Evolutionary conservation across 2,113 vertebrate genomes (phyloP).

Genomic region (Papio anubis): DNA sequence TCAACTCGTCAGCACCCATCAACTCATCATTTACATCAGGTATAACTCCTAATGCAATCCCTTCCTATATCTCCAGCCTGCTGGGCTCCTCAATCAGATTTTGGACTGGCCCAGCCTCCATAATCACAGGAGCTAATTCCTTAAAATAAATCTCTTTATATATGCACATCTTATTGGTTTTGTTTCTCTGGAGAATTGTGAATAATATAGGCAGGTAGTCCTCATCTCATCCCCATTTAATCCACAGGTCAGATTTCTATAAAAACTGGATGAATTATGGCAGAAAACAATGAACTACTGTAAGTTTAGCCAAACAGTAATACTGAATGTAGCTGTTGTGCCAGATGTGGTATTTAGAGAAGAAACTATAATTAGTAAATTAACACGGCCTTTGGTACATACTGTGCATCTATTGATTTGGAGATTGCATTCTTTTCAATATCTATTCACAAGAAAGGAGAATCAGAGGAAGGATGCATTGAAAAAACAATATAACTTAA

Average conservation of each 20-base stretch:
- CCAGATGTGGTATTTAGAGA: neutral
- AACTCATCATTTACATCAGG: too few relatives aligned
- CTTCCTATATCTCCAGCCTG: neutral
- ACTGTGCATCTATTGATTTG: neutral
- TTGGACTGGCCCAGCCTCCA: neutral
- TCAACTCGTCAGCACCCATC: too few relatives aligned
- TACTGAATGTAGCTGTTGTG: neutral
- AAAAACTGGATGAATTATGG: neutral
- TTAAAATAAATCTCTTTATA: neutral
- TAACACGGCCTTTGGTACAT: neutral
- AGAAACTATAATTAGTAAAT: too few relatives aligned
- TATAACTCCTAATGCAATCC: too few relatives aligned
- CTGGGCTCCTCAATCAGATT: neutral
- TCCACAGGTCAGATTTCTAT: neutral
- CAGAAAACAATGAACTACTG: neutral
- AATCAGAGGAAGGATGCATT: neutral
- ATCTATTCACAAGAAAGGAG: neutral
- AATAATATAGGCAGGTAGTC: neutral
- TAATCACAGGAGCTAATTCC: neutral
- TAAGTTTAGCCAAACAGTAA: neutral
- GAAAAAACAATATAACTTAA: neutral
- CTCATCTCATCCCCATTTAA: neutral
- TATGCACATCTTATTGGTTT: neutral
- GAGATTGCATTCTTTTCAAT: neutral
- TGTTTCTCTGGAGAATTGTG: neutral